Evolutionary conservation across 2,797 vertebrate species (phyloP), one percentile per base, ranked within the genome.

Genomic region (Sebastes glaucus): DNA sequence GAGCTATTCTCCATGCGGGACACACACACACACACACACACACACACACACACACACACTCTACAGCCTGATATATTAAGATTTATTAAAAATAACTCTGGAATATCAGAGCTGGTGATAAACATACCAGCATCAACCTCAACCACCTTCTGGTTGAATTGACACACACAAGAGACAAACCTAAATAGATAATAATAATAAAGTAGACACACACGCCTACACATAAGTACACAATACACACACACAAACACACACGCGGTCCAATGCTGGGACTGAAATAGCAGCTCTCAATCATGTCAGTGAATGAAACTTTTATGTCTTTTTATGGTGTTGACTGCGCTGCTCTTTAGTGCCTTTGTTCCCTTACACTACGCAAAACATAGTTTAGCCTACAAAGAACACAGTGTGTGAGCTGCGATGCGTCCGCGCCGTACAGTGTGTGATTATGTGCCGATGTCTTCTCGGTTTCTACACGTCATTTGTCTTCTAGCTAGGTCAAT

Each of bases 301-400:
- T 86, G 90, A 92, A 93, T 89, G 79, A 85, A 87, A 89, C 90
- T 76, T 82, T 91, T 85, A 83, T 32, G 32, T 78, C 75, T 85
- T 83, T 82, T 85, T 83, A 84, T 86, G 76, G 80, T 76, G 77
- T 82, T 77, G 82, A 81, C 61, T 70, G 35, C 18, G 4, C 62
- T 55, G 78, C 71, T 88, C 76, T 88, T 90, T 81, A 68, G 66
- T 42, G 72, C 55, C 78, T 81, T 91, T 90, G 81, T 89, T 82
- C 79, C 69, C 16, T 33, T 25, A 60, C 60, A 74, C 57, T n/a
- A 69, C 20, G 25, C 74, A 78, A 87, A 89, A 85, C 71, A 90
- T 61, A 85, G 52, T 86, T 87, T 84, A 22, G 74, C 33, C 63
- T 20, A 88, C 87, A 91, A 89, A 80, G 83, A 86, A 65, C 69